A percentile compares a stretch with the other conserved stretches of the same genome.
Conservation (phyloP, 1,140 invertebrate species). For the Caenorhabditis inopinata region DNA sequence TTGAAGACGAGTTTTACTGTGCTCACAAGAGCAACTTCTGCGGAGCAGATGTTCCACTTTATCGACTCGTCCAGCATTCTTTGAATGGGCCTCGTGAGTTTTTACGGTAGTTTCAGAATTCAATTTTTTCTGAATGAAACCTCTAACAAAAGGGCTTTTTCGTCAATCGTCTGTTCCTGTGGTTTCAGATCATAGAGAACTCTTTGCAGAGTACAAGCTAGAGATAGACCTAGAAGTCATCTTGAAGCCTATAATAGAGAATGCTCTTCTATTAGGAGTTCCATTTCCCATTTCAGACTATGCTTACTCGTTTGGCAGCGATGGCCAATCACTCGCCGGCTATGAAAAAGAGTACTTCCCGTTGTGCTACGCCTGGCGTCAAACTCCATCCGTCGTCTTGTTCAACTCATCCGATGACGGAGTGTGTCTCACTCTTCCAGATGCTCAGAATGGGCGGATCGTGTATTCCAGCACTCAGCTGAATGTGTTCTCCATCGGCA, state of each 20-base stretch:
- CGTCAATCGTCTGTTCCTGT: too few species aligned
- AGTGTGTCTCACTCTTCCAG: not conserved
- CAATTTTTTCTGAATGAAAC: too few species aligned
- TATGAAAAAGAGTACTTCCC: slow-evolving; percentile 20
- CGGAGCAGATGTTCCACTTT: slow-evolving; percentile 4
- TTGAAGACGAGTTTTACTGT: slow-evolving; percentile 15
- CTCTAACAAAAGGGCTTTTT: too few species aligned
- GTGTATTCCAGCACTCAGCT: not conserved
- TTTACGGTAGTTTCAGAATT: not conserved
- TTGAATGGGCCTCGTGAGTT: not conserved
- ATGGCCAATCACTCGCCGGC: not conserved
- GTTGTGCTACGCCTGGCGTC: not conserved
- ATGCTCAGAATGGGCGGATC: not conserved
- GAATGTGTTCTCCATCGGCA: not conserved
- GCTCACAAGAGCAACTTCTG: not conserved
- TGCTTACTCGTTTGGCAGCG: not conserved
- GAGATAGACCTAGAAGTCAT: too few species aligned
- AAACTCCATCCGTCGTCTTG: not conserved
- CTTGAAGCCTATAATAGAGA: too few species aligned
- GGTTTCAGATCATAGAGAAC: too few species aligned
- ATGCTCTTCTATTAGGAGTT: too few species aligned
- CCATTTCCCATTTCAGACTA: too few species aligned
- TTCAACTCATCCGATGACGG: not conserved
- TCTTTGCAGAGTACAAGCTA: too few species aligned
- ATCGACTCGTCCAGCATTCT: not conserved